Conservation (phyloP, 2,113 vertebrate genomes). For the Narcine bancroftii region DNA sequence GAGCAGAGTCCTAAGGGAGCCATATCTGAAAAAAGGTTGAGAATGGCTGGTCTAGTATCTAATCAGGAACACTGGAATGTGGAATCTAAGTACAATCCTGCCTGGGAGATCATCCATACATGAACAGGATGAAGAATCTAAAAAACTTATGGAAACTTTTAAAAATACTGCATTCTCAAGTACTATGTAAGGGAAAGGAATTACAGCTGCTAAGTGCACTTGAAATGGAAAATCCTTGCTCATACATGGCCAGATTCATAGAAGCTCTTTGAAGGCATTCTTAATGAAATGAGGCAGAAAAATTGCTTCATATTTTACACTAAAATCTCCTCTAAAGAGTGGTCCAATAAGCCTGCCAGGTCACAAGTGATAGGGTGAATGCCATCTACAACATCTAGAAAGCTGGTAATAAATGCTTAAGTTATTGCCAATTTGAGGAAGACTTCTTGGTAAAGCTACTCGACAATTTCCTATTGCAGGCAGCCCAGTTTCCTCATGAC, state of each 20-base stretch:
- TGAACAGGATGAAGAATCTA: background rate
- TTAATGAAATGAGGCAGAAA: background rate
- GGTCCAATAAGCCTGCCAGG: background rate
- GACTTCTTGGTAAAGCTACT: background rate
- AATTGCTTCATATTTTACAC: background rate
- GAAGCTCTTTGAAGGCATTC: background rate
- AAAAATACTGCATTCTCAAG: background rate
- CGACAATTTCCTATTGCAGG: background rate
- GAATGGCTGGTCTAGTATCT: background rate
- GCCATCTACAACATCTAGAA: background rate
- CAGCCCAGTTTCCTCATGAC: background rate
- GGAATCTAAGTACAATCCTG: background rate
- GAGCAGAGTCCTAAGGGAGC: too few species aligned
- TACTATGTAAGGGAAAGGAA: background rate
- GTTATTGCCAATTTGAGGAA: background rate
- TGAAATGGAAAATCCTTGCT: conserved; percentile 17
- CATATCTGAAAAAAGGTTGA: too few species aligned
- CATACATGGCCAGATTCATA: background rate
- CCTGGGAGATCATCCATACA: background rate
- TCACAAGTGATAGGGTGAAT: background rate
- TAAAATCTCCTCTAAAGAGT: background rate
- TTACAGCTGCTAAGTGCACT: background rate
- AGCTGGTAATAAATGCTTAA: background rate
- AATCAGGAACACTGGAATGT: background rate
- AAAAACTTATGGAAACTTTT: background rate